A percentile compares a stretch with the other conserved stretches of the same genome.
These are phyloP conservation scores for Parotocinclus haroldoi DNA, from an alignment of 2,797 vertebrate species.

Conservation along the genomic window DNA sequence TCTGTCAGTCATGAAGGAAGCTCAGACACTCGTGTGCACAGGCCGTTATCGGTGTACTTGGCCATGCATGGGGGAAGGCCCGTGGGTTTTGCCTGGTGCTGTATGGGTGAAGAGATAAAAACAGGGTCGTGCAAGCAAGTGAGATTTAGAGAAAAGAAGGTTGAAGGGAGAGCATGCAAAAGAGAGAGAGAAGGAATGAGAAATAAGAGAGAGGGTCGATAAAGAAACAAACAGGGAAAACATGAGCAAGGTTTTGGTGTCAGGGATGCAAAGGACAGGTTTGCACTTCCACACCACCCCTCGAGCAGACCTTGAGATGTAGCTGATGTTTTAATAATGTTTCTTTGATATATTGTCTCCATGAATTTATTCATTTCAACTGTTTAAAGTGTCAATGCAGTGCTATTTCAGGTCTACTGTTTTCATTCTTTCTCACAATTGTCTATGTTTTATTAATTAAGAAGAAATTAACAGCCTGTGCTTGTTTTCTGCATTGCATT, in stretches of 20 bases:
- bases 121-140: conserved; percentile 16
- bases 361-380: conserved; percentile 1
- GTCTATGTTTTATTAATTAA: neutral
- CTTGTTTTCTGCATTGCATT: neutral
- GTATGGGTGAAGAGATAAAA: conserved; percentile 43
- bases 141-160: conserved; percentile 42
- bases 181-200: conserved; percentile 38
- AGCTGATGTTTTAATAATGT: conserved; percentile 13
- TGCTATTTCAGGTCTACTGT: neutral
- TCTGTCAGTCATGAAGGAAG: conserved; percentile 42
- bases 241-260: neutral
- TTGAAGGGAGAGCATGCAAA: conserved; percentile 51
- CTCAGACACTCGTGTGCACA: conserved; percentile 38
- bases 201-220: conserved; percentile 46
- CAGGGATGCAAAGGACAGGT: conserved; percentile 16
- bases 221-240: conserved; percentile 20
- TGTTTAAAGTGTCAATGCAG: neutral
- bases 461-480: neutral
- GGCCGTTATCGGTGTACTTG: conserved; percentile 43
- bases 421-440: neutral
- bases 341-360: neutral
- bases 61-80: conserved; percentile 31
- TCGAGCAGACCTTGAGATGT: conserved; percentile 5
- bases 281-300: neutral
- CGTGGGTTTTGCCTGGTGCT: conserved; percentile 29